These are phyloP conservation scores for Megalops cyprinoides DNA, from an alignment of 2,797 vertebrate species.

Conservation along the genomic window DNA sequence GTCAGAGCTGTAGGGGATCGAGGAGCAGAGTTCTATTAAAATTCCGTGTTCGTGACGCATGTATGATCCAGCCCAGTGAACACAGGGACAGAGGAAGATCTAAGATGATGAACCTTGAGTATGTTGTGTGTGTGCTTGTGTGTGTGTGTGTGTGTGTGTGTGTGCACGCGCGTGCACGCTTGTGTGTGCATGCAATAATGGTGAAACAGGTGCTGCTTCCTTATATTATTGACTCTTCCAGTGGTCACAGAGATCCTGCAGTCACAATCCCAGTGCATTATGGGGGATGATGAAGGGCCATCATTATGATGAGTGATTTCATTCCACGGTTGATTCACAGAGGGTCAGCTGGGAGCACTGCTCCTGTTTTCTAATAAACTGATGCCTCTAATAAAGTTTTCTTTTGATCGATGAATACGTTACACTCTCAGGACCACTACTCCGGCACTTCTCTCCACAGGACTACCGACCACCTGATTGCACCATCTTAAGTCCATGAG, in stretches of 20 bases:
- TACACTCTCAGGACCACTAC: no score
- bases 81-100: no score
- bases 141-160: neutral
- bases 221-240: neutral
- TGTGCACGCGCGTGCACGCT: neutral
- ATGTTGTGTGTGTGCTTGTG: neutral
- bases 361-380: conserved; percentile 17
- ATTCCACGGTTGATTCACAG: neutral
- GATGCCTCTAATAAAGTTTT: conserved; percentile 10
- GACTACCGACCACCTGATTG: neutral
- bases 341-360: neutral
- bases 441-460: neutral
- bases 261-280: conserved; percentile 8
- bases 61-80: no score
- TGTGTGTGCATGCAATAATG: conserved; percentile 39
- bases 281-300: conserved; percentile 16
- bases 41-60: no score
- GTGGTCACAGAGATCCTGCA: neutral
- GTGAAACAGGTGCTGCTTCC: conserved; percentile 30
- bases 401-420: neutral
- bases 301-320: neutral
- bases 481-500: neutral
- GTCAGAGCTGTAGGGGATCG: no score
- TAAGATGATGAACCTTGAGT: no score
- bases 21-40: no score